Conservation (phyloP, 1,140 invertebrate genomes). For the Leptinotarsa lineolata region DNA sequence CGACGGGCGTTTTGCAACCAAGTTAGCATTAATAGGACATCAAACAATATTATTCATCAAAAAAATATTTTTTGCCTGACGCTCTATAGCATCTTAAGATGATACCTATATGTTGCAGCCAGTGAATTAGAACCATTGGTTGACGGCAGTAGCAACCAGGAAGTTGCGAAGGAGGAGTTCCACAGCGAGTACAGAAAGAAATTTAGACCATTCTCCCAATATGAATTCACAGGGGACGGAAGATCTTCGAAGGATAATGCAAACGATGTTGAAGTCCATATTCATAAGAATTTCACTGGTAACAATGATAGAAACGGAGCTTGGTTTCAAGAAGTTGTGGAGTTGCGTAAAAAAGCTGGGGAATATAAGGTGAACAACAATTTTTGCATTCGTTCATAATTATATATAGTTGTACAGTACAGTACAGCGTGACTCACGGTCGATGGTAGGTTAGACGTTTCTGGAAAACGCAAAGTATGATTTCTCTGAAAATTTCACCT, state of each 20-base stretch:
- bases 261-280: conserved; percentile 31
- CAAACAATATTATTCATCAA: no score
- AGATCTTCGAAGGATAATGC: conserved; percentile 56
- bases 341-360: conserved; percentile 86
- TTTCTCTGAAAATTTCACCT: no score
- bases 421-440: no score
- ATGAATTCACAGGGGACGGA: conserved; percentile 76
- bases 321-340: conserved; percentile 84
- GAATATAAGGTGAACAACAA: conserved; percentile 79
- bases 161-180: conserved; percentile 63
- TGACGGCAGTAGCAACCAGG: conserved; percentile 59
- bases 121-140: conserved; percentile 80
- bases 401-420: no score
- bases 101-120: conserved; percentile 47
- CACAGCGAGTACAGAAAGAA: conserved; percentile 81
- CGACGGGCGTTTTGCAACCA: no score
- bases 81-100: no score
- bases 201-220: conserved; percentile 81
- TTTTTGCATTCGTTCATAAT: not conserved
- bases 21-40: no score
- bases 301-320: conserved; percentile 59
- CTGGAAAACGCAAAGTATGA: no score
- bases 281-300: conserved; percentile 51
- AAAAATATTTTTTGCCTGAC: no score
- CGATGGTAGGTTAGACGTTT: no score